Percentiles rank a stretch among this genome's conserved stretches.
Evolutionary conservation across 2,113 vertebrate species (phyloP).

Genomic region (Oreocharis arfaki): DNA sequence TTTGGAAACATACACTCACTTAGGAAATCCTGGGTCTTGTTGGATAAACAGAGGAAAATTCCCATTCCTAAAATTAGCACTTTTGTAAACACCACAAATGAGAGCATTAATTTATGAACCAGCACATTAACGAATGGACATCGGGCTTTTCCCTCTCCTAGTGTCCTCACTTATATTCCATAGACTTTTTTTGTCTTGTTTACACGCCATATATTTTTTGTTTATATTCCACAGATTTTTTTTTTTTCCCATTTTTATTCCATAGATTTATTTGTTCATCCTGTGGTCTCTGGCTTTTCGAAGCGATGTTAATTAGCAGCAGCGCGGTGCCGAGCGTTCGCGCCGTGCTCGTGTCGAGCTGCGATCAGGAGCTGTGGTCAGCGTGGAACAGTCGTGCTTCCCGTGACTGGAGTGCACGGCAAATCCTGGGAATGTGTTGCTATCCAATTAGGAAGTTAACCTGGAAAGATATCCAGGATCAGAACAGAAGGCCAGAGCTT

Average conservation of each 20-base stretch:
- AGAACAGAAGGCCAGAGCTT: not conserved
- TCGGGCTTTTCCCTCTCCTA: not conserved
- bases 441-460: not conserved
- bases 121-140: not conserved
- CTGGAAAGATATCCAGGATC: not conserved
- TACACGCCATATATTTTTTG: accelerated
- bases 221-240: accelerated
- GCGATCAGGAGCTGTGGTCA: not conserved
- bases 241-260: accelerated
- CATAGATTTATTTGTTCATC: accelerated
- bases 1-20: not conserved
- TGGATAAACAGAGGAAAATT: constrained; percentile 47
- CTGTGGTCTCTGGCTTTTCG: not conserved
- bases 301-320: not conserved
- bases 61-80: constrained; percentile 30
- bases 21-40: constrained; percentile 9
- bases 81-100: constrained; percentile 16
- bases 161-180: not conserved
- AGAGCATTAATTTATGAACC: not conserved
- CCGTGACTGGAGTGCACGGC: not conserved
- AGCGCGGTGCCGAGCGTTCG: not conserved
- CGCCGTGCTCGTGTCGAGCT: not conserved
- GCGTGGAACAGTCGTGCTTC: not conserved
- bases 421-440: not conserved
- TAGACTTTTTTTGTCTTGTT: not conserved